A percentile compares a stretch with the other conserved stretches of the same genome.
Conservation (phyloP, 2,113 vertebrate genomes). For the Oncorhynchus mykiss region DNA sequence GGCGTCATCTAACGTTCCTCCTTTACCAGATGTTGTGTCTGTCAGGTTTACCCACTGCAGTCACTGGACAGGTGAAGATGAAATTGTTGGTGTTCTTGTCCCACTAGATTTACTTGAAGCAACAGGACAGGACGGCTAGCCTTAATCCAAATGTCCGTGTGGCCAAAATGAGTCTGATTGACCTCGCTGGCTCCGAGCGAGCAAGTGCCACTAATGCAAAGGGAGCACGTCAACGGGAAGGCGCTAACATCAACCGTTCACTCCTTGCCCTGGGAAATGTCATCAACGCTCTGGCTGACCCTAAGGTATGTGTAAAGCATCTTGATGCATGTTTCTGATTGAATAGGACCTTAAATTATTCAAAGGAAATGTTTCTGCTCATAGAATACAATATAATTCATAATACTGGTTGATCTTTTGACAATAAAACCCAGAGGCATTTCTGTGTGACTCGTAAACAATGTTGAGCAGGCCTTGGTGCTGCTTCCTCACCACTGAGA, state of each 20-base stretch:
- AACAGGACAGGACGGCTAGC: slow-evolving; percentile 89
- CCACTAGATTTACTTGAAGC: slow-evolving; percentile 88
- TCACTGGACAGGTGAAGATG: slow-evolving; percentile 8
- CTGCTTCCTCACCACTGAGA: slow-evolving; percentile 22
- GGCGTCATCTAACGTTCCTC: no score
- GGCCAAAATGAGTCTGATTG: slow-evolving; percentile 95
- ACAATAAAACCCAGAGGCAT: not conserved
- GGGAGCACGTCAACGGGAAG: slow-evolving; percentile 88
- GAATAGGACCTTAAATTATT: not conserved
- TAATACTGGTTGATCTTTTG: not conserved
- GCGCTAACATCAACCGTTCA: slow-evolving; percentile 94
- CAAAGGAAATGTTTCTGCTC: not conserved
- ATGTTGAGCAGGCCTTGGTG: slow-evolving; percentile 11
- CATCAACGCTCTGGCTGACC: slow-evolving; percentile 89
- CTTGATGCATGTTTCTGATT: not conserved
- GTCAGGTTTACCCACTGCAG: not conserved
- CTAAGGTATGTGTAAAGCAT: slow-evolving; percentile 78
- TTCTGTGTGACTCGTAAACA: not conserved
- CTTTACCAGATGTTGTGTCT: no score
- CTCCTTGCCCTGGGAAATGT: slow-evolving; percentile 93
- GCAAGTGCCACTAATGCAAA: slow-evolving; percentile 83
- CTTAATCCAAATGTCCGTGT: slow-evolving; percentile 89
- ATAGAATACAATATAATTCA: not conserved
- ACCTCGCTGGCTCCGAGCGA: slow-evolving; percentile 93
- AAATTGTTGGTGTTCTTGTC: slow-evolving; percentile 25